Conservation (phyloP, 2,888 invertebrate species). For the Spodoptera exigua region DNA sequence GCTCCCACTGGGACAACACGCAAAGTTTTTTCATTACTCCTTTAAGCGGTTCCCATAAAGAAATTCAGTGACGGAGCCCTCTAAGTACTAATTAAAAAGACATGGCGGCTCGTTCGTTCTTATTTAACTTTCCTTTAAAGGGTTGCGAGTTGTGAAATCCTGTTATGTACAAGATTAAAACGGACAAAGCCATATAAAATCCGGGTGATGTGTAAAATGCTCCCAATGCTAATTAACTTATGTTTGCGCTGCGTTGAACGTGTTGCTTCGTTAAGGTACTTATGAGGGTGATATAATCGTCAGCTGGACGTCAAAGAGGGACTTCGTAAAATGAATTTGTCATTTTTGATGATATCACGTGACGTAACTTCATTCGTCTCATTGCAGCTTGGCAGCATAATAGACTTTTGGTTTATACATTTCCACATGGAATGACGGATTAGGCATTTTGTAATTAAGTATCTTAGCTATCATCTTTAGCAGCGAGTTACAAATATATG, state of each 20-base stretch:
- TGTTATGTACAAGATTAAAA: slow-evolving; percentile 40
- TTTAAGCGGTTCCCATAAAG: slow-evolving; percentile 58
- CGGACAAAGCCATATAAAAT: slow-evolving; percentile 37
- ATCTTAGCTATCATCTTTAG: too few species aligned
- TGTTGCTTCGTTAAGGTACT: slow-evolving; percentile 40
- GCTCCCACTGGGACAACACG: slow-evolving; percentile 32
- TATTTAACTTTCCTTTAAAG: slow-evolving; percentile 33
- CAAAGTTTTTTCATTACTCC: slow-evolving; percentile 62
- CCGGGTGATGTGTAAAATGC: slow-evolving; percentile 31
- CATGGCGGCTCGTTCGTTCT: slow-evolving; percentile 53
- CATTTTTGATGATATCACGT: too few species aligned
- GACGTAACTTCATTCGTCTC: too few species aligned
- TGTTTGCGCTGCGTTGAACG: slow-evolving; percentile 10
- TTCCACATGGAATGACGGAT: too few species aligned
- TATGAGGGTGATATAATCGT: slow-evolving; percentile 19
- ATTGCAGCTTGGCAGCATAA: too few species aligned
- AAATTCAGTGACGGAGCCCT: slow-evolving; percentile 49
- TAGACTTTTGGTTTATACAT: too few species aligned
- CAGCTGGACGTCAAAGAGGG: slow-evolving; percentile 6
- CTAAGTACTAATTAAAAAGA: slow-evolving; percentile 65
- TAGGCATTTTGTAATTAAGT: too few species aligned
- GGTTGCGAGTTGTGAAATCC: slow-evolving; percentile 28
- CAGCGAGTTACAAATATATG: too few species aligned
- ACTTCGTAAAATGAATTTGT: not conserved
- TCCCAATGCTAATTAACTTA: slow-evolving; percentile 40